A percentile compares a stretch with the other conserved stretches of the same genome.
phyloP scores from a whole-genome alignment of 2,113 vertebrate genomes.

The Burhinus oedicnemus region DNA sequence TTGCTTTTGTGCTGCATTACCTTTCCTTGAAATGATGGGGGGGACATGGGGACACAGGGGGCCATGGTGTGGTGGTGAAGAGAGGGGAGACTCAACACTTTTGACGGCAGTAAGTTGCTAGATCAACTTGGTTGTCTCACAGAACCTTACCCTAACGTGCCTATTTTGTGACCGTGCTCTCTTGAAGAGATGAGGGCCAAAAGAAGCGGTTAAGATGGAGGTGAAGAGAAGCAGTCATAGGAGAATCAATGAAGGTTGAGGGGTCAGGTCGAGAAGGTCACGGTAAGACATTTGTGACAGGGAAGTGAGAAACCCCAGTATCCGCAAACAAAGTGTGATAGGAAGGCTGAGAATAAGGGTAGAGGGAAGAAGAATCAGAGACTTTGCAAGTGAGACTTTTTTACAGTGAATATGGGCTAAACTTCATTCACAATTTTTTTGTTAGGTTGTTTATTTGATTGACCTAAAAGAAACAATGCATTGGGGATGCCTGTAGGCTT shows the following conservation, averaged over 20 bases:
- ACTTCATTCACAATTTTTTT: background rate
- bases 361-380: background rate
- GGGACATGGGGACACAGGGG: too few species aligned
- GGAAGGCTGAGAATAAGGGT: background rate
- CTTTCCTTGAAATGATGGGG: background rate
- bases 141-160: background rate
- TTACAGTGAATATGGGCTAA: background rate
- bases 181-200: background rate
- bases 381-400: background rate
- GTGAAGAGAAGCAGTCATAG: background rate
- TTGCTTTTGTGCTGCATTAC: background rate
- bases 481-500: background rate
- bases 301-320: background rate
- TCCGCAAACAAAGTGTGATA: background rate
- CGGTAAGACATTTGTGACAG: background rate
- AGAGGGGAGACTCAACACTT: background rate
- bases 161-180: background rate
- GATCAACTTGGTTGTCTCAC: background rate
- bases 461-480: background rate
- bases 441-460: background rate
- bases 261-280: background rate
- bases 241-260: background rate
- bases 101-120: background rate
- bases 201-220: background rate
- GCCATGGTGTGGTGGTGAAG: background rate